These are phyloP conservation scores for Vespertilio murinus DNA, from an alignment of 2,797 vertebrate genomes.

Conservation along the genomic window DNA sequence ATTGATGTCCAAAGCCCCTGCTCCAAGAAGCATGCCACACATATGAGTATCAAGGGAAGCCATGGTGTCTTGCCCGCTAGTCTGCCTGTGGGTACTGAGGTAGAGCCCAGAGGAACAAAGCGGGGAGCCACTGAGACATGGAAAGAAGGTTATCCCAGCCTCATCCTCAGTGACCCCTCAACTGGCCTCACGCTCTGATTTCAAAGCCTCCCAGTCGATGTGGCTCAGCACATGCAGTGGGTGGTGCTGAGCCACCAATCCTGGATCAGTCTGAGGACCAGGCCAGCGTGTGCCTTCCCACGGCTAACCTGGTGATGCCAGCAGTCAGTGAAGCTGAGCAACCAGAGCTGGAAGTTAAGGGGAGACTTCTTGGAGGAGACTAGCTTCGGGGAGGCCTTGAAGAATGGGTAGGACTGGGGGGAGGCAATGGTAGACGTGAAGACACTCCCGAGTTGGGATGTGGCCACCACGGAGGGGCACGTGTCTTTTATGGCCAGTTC, in stretches of 20 bases:
- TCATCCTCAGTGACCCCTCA: background rate
- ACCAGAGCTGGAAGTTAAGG: background rate
- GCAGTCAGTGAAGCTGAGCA: background rate
- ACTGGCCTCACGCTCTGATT: background rate
- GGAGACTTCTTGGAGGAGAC: background rate
- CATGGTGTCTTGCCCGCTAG: background rate
- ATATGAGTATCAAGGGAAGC: background rate
- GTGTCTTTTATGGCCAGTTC: background rate
- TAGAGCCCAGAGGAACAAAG: background rate
- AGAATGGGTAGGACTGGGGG: background rate
- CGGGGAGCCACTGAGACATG: background rate
- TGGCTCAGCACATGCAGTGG: background rate
- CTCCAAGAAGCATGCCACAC: background rate
- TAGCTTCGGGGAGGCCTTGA: background rate
- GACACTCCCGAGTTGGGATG: background rate
- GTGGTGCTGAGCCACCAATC: background rate
- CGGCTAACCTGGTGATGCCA: background rate
- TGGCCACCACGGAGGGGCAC: background rate
- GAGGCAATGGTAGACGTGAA: background rate
- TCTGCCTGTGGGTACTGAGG: background rate
- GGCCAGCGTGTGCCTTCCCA: background rate
- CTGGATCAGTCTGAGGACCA: background rate
- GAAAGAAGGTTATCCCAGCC: background rate
- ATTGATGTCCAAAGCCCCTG: background rate
- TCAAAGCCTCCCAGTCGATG: fast-evolving